A percentile compares a stretch with the other conserved stretches of the same genome.
phyloP scores from a whole-genome alignment of 2,113 vertebrate genomes.

The Anguilla japonica region DNA sequence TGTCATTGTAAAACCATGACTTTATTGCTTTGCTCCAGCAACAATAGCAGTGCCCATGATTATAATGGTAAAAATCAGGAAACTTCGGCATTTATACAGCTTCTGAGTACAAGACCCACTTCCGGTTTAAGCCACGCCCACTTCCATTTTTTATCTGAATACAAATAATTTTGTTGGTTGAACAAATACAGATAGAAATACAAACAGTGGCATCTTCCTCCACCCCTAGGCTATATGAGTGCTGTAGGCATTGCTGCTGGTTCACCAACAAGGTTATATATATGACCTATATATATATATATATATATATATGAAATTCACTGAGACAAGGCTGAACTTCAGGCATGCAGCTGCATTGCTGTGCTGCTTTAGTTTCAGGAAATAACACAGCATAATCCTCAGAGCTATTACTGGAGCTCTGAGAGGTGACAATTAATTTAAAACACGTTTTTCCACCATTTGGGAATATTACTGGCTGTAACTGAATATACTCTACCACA shows the following conservation, averaged over 20 bases:
- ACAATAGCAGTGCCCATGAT: too few species aligned
- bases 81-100: too few species aligned
- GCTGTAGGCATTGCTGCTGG: slow-evolving; percentile 52
- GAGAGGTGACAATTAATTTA: slow-evolving; percentile 3
- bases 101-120: too few species aligned
- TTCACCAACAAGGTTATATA: slow-evolving; percentile 25
- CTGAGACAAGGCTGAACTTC: slow-evolving; percentile 62
- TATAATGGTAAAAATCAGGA: too few species aligned
- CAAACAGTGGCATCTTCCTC: too few species aligned
- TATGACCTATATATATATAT: too few species aligned
- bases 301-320: slow-evolving; percentile 67
- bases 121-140: too few species aligned
- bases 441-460: not conserved
- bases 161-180: too few species aligned
- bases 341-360: slow-evolving; percentile 58
- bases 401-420: slow-evolving; percentile 44
- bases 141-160: too few species aligned
- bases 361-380: slow-evolving; percentile 58
- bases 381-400: slow-evolving; percentile 64
- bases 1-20: too few species aligned
- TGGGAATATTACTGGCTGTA: not conserved
- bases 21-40: too few species aligned
- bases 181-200: too few species aligned
- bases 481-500: not conserved
- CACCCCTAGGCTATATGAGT: slow-evolving; percentile 3